Conservation (phyloP, 2,113 vertebrate species). For the Taurulus bubalis region DNA sequence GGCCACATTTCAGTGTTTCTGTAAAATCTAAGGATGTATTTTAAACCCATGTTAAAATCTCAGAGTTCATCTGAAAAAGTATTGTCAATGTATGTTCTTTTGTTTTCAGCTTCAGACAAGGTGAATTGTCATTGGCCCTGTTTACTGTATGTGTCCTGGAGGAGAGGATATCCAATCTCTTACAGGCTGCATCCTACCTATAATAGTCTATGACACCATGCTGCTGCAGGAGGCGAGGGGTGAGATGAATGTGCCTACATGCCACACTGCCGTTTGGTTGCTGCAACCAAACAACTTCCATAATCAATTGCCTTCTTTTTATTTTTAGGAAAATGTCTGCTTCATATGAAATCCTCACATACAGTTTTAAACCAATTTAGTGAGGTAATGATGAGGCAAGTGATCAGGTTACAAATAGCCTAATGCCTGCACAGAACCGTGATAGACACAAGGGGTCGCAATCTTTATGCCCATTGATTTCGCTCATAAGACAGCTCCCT, state of each 20-base stretch:
- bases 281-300: background rate
- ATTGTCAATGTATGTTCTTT: background rate
- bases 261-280: background rate
- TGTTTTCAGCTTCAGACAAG: conserved; percentile 46
- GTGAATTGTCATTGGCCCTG: conserved; percentile 26
- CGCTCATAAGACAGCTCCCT: conserved; percentile 29
- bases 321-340: background rate
- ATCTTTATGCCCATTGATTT: background rate
- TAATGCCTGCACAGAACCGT: background rate
- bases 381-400: background rate
- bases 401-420: background rate
- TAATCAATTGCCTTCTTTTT: background rate
- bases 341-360: background rate
- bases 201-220: conserved; percentile 24
- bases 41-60: background rate
- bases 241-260: conserved; percentile 32
- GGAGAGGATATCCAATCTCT: conserved; percentile 29
- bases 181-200: conserved; percentile 13
- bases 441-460: conserved; percentile 62
- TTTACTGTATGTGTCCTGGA: conserved; percentile 14
- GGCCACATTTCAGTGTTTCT: background rate
- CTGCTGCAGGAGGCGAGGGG: conserved; percentile 39
- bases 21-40: background rate
- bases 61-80: background rate
- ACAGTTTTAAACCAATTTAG: background rate